Percentiles rank a stretch among this genome's conserved stretches.
Evolutionary conservation across 2,113 vertebrate species (phyloP).

Genomic region (Percina caprodes): DNA sequence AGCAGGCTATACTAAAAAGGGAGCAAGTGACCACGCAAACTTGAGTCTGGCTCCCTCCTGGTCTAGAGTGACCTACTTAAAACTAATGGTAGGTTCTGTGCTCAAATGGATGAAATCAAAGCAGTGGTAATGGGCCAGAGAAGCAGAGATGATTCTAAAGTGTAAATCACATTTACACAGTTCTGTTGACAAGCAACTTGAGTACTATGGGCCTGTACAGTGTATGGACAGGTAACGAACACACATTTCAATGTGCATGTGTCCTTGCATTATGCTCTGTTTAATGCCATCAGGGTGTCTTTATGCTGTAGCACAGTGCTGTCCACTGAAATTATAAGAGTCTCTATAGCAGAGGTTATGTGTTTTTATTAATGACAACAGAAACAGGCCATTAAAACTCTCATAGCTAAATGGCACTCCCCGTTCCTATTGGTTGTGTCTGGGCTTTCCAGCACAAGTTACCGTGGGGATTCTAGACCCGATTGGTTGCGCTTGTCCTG

Average conservation of each 20-base stretch:
- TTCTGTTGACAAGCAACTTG: constrained; percentile 49
- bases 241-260: constrained; percentile 26
- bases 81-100: constrained; percentile 74
- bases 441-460: constrained; percentile 69
- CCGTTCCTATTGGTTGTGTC: constrained; percentile 66
- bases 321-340: constrained; percentile 51
- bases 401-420: constrained; percentile 64
- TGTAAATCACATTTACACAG: constrained; percentile 51
- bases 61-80: constrained; percentile 84
- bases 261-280: constrained; percentile 50
- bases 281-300: constrained; percentile 37
- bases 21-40: constrained; percentile 74
- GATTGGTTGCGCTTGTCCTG: constrained; percentile 68
- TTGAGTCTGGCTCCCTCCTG: constrained; percentile 79
- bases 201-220: constrained; percentile 19
- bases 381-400: constrained; percentile 78
- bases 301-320: constrained; percentile 28
- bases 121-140: constrained; percentile 60
- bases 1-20: constrained; percentile 63
- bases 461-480: constrained; percentile 74
- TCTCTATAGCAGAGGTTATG: constrained; percentile 63
- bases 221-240: constrained; percentile 37
- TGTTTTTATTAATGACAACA: constrained; percentile 79
- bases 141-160: constrained; percentile 62
- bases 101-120: constrained; percentile 72